A percentile compares a stretch with the other conserved stretches of the same genome.
phyloP scores from a whole-genome alignment of 1,140 invertebrate species.

The Coptotermes formosanus region DNA sequence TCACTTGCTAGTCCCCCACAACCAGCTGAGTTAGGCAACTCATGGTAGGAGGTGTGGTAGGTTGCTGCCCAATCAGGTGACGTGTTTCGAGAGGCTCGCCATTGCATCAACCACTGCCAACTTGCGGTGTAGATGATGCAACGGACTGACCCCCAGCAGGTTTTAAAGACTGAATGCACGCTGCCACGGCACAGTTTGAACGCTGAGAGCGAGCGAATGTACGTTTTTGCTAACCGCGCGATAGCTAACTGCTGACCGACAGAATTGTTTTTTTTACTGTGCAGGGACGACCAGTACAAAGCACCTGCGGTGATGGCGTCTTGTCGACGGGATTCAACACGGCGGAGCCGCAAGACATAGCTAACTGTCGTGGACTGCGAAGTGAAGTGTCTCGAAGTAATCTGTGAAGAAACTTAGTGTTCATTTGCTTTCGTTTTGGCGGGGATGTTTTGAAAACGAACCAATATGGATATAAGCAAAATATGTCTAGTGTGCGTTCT shows the following conservation, averaged over 20 bases:
- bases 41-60: neutral
- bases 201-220: neutral
- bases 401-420: too few species aligned
- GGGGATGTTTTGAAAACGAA: neutral
- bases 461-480: neutral
- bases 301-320: neutral
- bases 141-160: neutral
- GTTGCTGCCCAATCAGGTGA: neutral
- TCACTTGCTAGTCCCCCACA: neutral
- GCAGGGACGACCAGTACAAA: neutral
- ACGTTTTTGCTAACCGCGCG: neutral
- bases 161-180: neutral
- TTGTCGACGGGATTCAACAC: neutral
- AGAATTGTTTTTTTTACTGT: neutral
- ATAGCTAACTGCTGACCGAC: neutral
- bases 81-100: neutral
- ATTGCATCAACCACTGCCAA: neutral
- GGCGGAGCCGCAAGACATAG: neutral
- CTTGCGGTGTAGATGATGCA: neutral
- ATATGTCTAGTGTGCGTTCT: neutral
- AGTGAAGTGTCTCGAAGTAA: neutral
- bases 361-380: neutral
- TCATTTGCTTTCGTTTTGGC: neutral
- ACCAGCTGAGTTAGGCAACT: neutral
- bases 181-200: neutral